These are phyloP conservation scores for Lepetodrilus schrolli DNA, from an alignment of 2,888 invertebrate species.

Conservation along the genomic window DNA sequence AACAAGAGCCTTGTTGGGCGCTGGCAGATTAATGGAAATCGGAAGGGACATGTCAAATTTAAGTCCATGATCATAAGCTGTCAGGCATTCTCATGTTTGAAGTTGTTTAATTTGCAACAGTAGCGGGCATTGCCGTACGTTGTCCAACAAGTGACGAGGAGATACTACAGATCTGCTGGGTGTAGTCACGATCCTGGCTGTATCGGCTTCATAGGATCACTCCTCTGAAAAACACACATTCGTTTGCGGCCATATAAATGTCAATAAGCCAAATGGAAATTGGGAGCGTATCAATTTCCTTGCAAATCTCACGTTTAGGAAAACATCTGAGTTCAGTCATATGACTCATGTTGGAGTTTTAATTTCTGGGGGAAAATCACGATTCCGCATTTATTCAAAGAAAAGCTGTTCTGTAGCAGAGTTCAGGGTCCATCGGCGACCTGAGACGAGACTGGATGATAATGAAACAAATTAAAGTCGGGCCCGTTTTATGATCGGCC, in stretches of 20 bases:
- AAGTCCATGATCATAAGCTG: neutral
- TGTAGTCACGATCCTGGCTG: too few relatives aligned
- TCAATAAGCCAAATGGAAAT: constrained; percentile 13
- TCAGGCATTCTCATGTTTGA: neutral
- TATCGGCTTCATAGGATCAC: too few relatives aligned
- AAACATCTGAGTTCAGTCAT: neutral
- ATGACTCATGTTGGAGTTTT: constrained; percentile 17
- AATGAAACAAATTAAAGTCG: constrained; percentile 8
- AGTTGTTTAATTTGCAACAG: neutral
- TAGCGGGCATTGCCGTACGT: neutral
- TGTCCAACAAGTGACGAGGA: constrained; percentile 7
- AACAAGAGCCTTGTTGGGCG: neutral
- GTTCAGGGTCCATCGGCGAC: neutral
- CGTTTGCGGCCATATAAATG: neutral
- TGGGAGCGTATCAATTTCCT: neutral
- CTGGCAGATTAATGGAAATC: neutral
- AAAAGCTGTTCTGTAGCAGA: neutral
- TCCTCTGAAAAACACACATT: neutral
- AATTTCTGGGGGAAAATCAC: too few relatives aligned
- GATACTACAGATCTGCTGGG: too few relatives aligned
- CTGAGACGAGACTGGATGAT: neutral
- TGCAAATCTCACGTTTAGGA: neutral
- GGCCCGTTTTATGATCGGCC: neutral
- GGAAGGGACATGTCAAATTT: neutral
- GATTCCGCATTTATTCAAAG: constrained; percentile 1